Conservation (phyloP, 2,113 vertebrate species). For the Pionites leucogaster region DNA sequence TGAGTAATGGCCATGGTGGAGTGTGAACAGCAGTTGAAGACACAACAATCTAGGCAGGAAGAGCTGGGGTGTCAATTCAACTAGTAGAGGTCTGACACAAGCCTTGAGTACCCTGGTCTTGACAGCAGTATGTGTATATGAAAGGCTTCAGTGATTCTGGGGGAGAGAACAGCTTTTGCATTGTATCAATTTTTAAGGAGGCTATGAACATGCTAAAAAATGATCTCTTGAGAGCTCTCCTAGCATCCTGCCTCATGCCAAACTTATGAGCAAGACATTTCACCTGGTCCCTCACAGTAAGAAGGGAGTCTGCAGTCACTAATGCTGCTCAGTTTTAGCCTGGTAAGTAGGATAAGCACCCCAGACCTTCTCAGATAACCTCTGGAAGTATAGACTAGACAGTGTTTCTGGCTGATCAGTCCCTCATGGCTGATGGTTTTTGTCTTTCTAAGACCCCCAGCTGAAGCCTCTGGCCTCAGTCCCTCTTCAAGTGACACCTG, state of each 20-base stretch:
- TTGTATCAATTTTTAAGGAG: not conserved
- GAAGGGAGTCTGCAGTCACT: not conserved
- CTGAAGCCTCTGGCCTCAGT: not conserved
- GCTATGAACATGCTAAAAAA: not conserved
- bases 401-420: not conserved
- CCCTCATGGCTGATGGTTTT: not conserved
- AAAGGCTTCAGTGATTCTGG: not conserved
- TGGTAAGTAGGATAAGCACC: not conserved
- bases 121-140: fast-evolving
- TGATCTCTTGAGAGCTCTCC: not conserved
- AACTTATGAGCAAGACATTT: not conserved
- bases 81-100: not conserved
- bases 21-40: not conserved
- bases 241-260: not conserved
- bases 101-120: not conserved
- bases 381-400: not conserved
- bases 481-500: not conserved
- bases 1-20: not conserved
- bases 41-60: not conserved
- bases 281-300: not conserved
- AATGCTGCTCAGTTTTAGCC: not conserved
- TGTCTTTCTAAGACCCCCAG: not conserved
- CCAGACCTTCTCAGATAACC: not conserved
- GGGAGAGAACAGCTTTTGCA: not conserved
- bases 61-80: not conserved